phyloP scores from a whole-genome alignment of 2,888 invertebrate genomes.

The Hypsopygia costalis region DNA sequence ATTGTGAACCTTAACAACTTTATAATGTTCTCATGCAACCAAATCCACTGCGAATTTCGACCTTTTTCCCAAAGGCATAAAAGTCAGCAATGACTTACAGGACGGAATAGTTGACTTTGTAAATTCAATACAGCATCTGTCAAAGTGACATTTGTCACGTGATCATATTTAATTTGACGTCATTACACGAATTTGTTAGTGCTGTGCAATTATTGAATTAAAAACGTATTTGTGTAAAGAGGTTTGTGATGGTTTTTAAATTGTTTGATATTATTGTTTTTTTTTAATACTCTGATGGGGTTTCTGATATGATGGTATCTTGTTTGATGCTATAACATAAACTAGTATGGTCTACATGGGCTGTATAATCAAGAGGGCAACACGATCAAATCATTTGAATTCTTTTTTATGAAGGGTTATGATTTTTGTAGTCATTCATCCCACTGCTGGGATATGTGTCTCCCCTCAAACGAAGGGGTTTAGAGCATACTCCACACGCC shows the following conservation, averaged over 20 bases:
- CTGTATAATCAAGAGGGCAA: too few relatives aligned
- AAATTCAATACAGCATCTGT: slow-evolving; percentile 52
- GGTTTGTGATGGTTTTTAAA: slow-evolving; percentile 62
- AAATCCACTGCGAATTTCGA: slow-evolving; percentile 10
- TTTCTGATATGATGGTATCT: not conserved
- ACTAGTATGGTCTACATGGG: too few relatives aligned
- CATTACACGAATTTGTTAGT: slow-evolving; percentile 46
- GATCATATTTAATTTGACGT: slow-evolving; percentile 62
- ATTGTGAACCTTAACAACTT: slow-evolving; percentile 6
- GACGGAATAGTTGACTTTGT: slow-evolving; percentile 12
- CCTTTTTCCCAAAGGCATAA: slow-evolving; percentile 10
- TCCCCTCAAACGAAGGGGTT: too few relatives aligned
- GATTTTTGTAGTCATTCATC: too few relatives aligned
- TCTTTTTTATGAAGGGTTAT: too few relatives aligned
- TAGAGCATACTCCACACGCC: too few relatives aligned
- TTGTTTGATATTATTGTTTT: slow-evolving; percentile 56
- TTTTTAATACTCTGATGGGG: slow-evolving; percentile 30
- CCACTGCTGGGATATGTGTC: too few relatives aligned
- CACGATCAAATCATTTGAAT: too few relatives aligned
- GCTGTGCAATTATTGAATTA: slow-evolving; percentile 72
- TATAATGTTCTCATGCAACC: slow-evolving; percentile 1
- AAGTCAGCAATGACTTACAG: not conserved
- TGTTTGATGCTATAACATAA: too few relatives aligned
- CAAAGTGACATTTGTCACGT: slow-evolving; percentile 73
- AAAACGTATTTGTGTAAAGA: slow-evolving; percentile 69